A percentile compares a stretch with the other conserved stretches of the same genome.
phyloP scores from a whole-genome alignment of 2,797 vertebrate genomes.

The Sandelia bainsii region DNA sequence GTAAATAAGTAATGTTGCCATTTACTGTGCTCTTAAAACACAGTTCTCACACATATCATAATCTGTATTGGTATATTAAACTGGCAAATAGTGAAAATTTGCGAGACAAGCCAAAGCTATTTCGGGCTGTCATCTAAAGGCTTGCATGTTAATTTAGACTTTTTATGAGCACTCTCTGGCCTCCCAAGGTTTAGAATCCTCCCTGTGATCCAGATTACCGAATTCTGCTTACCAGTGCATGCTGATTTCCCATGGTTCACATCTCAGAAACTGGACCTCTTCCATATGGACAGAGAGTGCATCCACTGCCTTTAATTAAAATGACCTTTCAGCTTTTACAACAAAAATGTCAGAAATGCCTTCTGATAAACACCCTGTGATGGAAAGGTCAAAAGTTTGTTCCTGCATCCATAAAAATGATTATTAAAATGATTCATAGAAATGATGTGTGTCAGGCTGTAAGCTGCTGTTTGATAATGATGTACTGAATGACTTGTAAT shows the following conservation, averaged over 20 bases:
- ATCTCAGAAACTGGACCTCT: slow-evolving; percentile 37
- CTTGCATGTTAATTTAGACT: slow-evolving; percentile 40
- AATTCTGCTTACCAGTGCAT: slow-evolving; percentile 47
- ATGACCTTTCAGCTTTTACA: slow-evolving; percentile 44
- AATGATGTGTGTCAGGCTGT: slow-evolving; percentile 40
- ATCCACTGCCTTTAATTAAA: slow-evolving; percentile 61
- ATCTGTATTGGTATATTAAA: slow-evolving; percentile 32
- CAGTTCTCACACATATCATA: slow-evolving; percentile 10
- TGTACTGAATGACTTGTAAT: slow-evolving; percentile 34
- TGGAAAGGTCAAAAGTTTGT: slow-evolving; percentile 41
- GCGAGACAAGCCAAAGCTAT: slow-evolving; percentile 4
- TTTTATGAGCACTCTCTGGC: slow-evolving; percentile 37
- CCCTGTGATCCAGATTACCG: slow-evolving; percentile 36
- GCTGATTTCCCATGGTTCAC: slow-evolving; percentile 55
- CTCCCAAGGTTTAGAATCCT: slow-evolving; percentile 38
- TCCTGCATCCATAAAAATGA: slow-evolving; percentile 18
- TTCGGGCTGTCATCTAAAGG: slow-evolving; percentile 16
- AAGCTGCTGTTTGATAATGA: slow-evolving; percentile 41
- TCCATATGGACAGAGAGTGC: slow-evolving; percentile 39
- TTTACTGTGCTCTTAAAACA: slow-evolving; percentile 27
- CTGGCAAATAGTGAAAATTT: slow-evolving; percentile 23
- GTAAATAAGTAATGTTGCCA: slow-evolving; percentile 27
- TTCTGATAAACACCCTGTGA: slow-evolving; percentile 23
- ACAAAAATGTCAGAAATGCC: slow-evolving; percentile 19
- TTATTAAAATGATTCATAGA: slow-evolving; percentile 11